Percentiles rank a stretch among this genome's conserved stretches.
These are phyloP conservation scores for Drosophila austrosaltans DNA, from an alignment of 2,888 invertebrate genomes.

Conservation along the genomic window DNA sequence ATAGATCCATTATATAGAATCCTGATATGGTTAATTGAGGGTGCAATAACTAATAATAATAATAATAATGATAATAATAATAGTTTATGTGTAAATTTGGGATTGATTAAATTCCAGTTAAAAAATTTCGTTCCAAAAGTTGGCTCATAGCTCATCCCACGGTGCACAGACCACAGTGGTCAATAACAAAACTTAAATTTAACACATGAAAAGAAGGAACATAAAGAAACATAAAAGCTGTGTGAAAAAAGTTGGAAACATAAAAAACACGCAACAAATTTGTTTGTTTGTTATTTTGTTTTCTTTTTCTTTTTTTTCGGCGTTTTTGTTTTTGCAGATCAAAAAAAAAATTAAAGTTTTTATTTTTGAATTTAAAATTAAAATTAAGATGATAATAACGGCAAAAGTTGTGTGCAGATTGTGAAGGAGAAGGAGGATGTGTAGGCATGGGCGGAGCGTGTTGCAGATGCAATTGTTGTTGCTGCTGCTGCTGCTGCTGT, in stretches of 20 bases:
- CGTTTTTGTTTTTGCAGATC: slow-evolving; percentile 38
- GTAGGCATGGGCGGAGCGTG: slow-evolving; percentile 33
- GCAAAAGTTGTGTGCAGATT: slow-evolving; percentile 42
- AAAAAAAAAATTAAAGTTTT: slow-evolving; percentile 53
- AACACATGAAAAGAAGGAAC: background rate
- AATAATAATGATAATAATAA: too few relatives aligned
- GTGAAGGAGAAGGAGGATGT: slow-evolving; percentile 30
- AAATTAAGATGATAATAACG: slow-evolving; percentile 46
- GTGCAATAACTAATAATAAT: too few relatives aligned
- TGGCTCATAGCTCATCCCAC: background rate
- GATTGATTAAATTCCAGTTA: background rate
- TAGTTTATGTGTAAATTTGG: too few relatives aligned
- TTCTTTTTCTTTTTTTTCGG: slow-evolving; percentile 33
- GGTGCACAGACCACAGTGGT: background rate
- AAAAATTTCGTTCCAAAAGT: background rate
- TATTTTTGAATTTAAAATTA: slow-evolving; percentile 50
- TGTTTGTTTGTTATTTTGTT: slow-evolving; percentile 28
- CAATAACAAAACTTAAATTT: background rate
- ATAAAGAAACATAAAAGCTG: slow-evolving; percentile 17
- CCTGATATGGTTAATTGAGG: too few relatives aligned
- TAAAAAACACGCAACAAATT: slow-evolving; percentile 42
- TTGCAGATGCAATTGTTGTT: slow-evolving; percentile 13
- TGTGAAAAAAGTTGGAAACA: slow-evolving; percentile 24
- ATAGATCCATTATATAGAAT: too few relatives aligned
- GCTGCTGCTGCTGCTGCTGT: slow-evolving; percentile 27